Conservation (phyloP, 2,113 vertebrate species). For the Tragelaphus scriptus region DNA sequence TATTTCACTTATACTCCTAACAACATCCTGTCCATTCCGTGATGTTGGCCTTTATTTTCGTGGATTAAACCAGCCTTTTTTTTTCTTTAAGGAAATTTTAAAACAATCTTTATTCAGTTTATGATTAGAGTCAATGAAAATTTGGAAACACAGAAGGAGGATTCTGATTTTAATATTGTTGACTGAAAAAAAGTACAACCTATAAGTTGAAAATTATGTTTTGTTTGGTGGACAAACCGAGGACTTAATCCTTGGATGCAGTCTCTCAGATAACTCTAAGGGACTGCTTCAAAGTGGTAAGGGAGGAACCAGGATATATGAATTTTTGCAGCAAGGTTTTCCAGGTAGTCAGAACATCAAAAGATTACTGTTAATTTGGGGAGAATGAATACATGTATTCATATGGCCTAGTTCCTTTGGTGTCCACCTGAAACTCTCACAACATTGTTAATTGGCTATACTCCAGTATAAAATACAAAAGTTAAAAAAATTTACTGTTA, state of each 20-base stretch:
- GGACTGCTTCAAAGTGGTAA: background rate
- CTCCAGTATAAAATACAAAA: background rate
- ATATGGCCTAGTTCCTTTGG: background rate
- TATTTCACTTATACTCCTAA: background rate
- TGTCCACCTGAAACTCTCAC: background rate
- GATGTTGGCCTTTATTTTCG: conserved; percentile 4
- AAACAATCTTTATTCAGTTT: background rate
- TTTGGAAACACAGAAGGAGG: background rate
- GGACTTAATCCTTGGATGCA: background rate
- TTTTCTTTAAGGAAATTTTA: background rate
- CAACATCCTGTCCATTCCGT: background rate
- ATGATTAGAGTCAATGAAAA: conserved; percentile 6
- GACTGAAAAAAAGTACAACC: background rate
- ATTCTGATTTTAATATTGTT: background rate
- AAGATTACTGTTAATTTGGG: background rate
- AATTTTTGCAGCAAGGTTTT: background rate
- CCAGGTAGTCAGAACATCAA: background rate
- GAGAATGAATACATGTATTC: background rate
- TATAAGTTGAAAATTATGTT: background rate
- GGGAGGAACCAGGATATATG: background rate
- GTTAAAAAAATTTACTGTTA: background rate
- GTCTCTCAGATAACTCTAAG: background rate
- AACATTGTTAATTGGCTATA: background rate
- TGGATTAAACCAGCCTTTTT: background rate
- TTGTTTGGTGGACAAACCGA: background rate